A percentile compares a stretch with the other conserved stretches of the same genome.
Conservation (phyloP, 2,797 vertebrate genomes). For the Lagocephalus sceleratus region DNA sequence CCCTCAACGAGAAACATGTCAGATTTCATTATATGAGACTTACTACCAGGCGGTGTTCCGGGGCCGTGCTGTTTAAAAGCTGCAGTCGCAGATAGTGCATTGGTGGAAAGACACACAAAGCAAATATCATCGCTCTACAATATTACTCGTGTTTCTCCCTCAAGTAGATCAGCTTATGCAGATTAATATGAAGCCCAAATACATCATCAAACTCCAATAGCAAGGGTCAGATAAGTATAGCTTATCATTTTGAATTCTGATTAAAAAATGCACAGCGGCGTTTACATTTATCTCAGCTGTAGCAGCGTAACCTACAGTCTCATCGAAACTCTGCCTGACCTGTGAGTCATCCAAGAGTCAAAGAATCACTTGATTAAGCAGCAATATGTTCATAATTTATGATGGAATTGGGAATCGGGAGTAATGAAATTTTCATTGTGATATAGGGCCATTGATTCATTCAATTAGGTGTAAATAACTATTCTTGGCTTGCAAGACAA, state of each 20-base stretch:
- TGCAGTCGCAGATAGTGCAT: constrained; percentile 27
- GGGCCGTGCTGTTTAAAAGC: constrained; percentile 47
- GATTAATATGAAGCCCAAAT: constrained; percentile 38
- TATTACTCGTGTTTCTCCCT: constrained; percentile 41
- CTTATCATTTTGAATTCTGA: constrained; percentile 17
- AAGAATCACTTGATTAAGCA: constrained; percentile 61
- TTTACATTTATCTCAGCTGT: background rate
- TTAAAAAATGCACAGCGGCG: constrained; percentile 5
- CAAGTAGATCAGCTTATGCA: constrained; percentile 46
- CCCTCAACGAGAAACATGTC: constrained; percentile 67
- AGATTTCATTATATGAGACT: constrained; percentile 66
- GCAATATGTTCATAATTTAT: constrained; percentile 89
- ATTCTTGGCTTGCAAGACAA: constrained; percentile 45
- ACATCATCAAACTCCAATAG: constrained; percentile 18
- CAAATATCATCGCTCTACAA: constrained; percentile 36
- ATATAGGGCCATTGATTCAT: constrained; percentile 76
- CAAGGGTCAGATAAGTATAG: constrained; percentile 11
- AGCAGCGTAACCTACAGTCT: constrained; percentile 8
- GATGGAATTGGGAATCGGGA: constrained; percentile 84
- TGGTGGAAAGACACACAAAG: constrained; percentile 30
- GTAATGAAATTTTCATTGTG: constrained; percentile 92
- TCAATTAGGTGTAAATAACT: constrained; percentile 60
- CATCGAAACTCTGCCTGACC: constrained; percentile 23
- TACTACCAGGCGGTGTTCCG: constrained; percentile 43
- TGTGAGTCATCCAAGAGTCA: constrained; percentile 25